Evolutionary conservation across 2,888 invertebrate species (phyloP).

Genomic region (Drosophila lacicola): DNA sequence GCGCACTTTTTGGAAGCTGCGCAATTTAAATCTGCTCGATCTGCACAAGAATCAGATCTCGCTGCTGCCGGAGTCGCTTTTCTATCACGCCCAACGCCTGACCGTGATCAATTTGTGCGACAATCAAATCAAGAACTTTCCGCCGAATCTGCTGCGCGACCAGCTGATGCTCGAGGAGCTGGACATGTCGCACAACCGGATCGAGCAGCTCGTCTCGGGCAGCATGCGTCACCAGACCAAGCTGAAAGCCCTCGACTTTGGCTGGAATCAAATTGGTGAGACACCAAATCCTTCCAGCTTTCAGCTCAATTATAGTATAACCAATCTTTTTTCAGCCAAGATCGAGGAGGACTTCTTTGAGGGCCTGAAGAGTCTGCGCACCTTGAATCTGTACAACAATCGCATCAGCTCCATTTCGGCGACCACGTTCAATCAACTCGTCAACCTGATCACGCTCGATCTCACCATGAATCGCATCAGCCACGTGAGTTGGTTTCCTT

Average conservation of each 20-base stretch:
- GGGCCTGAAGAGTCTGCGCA: conserved; percentile 78
- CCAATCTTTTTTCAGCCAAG: conserved; percentile 56
- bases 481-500: conserved; percentile 60
- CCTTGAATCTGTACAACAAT: conserved; percentile 86
- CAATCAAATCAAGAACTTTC: conserved; percentile 85
- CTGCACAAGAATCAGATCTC: conserved; percentile 87
- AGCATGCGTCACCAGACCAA: conserved; percentile 86
- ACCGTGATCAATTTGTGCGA: conserved; percentile 83
- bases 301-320: too few species aligned
- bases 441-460: conserved; percentile 78
- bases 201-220: conserved; percentile 86
- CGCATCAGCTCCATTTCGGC: conserved; percentile 84
- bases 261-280: conserved; percentile 87
- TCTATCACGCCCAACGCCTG: conserved; percentile 85
- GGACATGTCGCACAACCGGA: conserved; percentile 88
- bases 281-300: background rate
- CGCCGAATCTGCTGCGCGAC: conserved; percentile 86
- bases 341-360: conserved; percentile 82
- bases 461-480: conserved; percentile 83
- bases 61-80: conserved; percentile 86
- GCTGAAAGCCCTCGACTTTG: conserved; percentile 87
- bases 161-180: conserved; percentile 87
- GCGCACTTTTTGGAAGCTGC: conserved; percentile 86
- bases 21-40: conserved; percentile 88
- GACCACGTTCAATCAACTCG: conserved; percentile 79